These are phyloP conservation scores for Oligia fasciuncula DNA, from an alignment of 2,888 invertebrate genomes.

Conservation along the genomic window DNA sequence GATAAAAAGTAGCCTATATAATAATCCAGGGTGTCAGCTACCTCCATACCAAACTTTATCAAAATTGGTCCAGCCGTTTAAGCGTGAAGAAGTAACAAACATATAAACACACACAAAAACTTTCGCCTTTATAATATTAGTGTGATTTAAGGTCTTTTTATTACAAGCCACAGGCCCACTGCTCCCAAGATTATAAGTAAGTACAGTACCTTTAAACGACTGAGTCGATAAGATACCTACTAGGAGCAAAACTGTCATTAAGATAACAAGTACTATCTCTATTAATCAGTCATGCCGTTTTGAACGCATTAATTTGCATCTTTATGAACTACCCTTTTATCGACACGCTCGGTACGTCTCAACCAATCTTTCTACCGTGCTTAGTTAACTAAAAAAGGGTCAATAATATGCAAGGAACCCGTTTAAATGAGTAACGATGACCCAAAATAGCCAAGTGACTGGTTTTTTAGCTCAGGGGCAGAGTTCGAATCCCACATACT, in stretches of 20 bases:
- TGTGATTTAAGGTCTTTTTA: too few species aligned
- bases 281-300: background rate
- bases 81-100: too few species aligned
- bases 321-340: background rate
- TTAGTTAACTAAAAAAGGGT: conserved; percentile 29
- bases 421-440: conserved; percentile 25
- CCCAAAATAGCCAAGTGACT: conserved; percentile 26
- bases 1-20: too few species aligned
- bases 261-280: background rate
- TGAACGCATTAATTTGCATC: conserved; percentile 1
- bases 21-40: too few species aligned
- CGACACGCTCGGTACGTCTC: background rate
- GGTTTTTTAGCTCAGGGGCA: conserved; percentile 31
- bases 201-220: too few species aligned
- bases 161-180: too few species aligned
- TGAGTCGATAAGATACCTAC: background rate
- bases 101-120: too few species aligned
- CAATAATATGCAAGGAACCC: conserved; percentile 41
- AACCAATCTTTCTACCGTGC: conserved; percentile 22
- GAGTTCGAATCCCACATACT: conserved; percentile 43
- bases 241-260: background rate
- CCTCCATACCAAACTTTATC: too few species aligned
- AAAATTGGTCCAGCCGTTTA: too few species aligned
- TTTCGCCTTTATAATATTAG: too few species aligned
- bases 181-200: too few species aligned